Base-by-base conservation (phyloP, 1,140 invertebrate species). In the Linepithema humile region DNA sequence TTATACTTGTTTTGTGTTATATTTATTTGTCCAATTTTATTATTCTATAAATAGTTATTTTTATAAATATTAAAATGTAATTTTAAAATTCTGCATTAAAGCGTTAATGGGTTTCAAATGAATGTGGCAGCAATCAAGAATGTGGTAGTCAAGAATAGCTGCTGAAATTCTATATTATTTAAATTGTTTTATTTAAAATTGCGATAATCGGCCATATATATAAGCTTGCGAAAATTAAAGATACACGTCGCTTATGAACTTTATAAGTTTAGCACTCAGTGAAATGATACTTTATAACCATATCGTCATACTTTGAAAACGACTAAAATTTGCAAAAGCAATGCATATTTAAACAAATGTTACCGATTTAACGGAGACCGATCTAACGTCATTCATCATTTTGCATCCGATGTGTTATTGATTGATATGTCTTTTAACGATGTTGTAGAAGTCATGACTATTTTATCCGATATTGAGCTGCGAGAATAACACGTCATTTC, bases 321-420 rank as follows among this genome's bases (percentile, higher is more conserved):
- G 3, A 48, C 7, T 60, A 9, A 1, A 43, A 43, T 48, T 2
- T n/a, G 3, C 2, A 20, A 60, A 29, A 38, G 59, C 29, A 15
- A 70, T 20, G 15, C 12, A 57, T 43, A 62, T 83, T 83, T 83
- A 40, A 73, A 74, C 20, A 2, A 40, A 64, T n/a, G 48, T 50
- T 60, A 62, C 7, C 32, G 32, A 48, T 55, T 0, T 35, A 38
- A 7, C 32, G 3, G 26, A 38, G 1, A 50, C 12, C 32, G 20
- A 38, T 12, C 12, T 50, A 35, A 6, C 12, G 40, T 82, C 57
- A 50, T 75, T 53, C 60, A 48, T 20, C 26, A 48, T n/a, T 73
- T 50, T 50, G 26, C 15, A 23, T 23, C 3, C 55, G 48, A 62
- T 32, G 38, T 45, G 53, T 72, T 32, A 77, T 77, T 20, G 32